Conservation (phyloP, 2,797 vertebrate genomes). For the Pseudochirops cupreus region DNA sequence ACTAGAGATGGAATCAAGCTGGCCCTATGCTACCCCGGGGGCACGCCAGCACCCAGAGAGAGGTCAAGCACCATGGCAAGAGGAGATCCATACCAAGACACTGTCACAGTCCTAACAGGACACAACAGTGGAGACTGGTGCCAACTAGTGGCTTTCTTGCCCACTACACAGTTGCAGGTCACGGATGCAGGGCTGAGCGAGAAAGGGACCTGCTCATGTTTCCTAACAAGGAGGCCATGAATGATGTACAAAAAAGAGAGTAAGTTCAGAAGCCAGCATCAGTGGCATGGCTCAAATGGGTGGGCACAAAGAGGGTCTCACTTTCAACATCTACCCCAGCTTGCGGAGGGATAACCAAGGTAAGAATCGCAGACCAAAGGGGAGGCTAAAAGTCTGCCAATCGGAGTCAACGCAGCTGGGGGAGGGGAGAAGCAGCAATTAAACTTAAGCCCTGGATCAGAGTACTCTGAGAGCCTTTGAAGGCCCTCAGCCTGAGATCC, state of each 20-base stretch:
- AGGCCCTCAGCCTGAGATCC: neutral
- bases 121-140: neutral
- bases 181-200: neutral
- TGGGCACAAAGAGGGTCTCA: neutral
- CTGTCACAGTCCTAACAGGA: too few species aligned
- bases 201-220: neutral
- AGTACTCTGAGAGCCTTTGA: neutral
- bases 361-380: neutral
- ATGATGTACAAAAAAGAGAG: neutral
- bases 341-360: neutral
- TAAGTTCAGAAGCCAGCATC: neutral
- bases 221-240: neutral
- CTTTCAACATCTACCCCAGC: neutral
- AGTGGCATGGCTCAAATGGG: neutral
- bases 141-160: neutral
- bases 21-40: neutral
- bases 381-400: neutral
- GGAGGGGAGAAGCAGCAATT: neutral
- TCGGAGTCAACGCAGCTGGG: neutral
- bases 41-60: neutral
- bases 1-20: neutral
- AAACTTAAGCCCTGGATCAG: neutral
- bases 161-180: neutral
- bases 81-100: neutral
- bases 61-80: neutral